Percentiles rank a stretch among this genome's conserved stretches.
Evolutionary conservation across 2,797 vertebrate genomes (phyloP).

Genomic region (Bradypodion pumilum): DNA sequence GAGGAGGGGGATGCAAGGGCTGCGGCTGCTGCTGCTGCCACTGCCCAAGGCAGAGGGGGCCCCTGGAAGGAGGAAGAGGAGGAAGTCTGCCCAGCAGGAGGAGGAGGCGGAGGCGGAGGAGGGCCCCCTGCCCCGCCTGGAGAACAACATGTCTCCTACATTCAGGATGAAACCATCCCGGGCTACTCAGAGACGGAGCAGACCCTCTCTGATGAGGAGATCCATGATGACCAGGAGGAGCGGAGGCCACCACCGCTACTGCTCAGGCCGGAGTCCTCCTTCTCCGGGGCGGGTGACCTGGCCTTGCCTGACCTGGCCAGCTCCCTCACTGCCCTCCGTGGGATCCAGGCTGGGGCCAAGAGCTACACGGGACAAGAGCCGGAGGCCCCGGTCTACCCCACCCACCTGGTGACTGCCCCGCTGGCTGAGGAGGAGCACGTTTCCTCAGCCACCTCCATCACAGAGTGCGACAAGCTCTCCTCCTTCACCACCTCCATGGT

Average conservation of each 20-base stretch:
- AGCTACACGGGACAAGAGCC: conserved; percentile 80
- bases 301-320: conserved; percentile 86
- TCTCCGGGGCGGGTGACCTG: conserved; percentile 84
- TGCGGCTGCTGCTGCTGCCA: too few relatives aligned
- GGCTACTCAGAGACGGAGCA: conserved; percentile 98
- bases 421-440: conserved; percentile 97
- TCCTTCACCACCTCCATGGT: conserved; percentile 96
- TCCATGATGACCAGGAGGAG: conserved; percentile 93
- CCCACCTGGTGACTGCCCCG: conserved; percentile 91
- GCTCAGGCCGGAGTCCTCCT: conserved; percentile 86
- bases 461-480: conserved; percentile 97
- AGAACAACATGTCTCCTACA: conserved; percentile 92
- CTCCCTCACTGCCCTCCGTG: conserved; percentile 85
- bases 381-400: conserved; percentile 84
- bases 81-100: conserved; percentile 66
- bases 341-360: conserved; percentile 82
- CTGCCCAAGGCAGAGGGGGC: conserved; percentile 61
- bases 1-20: too few relatives aligned
- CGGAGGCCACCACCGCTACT: conserved; percentile 88
- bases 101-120: conserved; percentile 64
- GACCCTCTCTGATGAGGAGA: conserved; percentile 97
- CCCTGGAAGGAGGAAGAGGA: conserved; percentile 63
- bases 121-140: conserved; percentile 73
- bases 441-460: conserved; percentile 97
- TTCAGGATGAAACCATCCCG: conserved; percentile 98